These are phyloP conservation scores for Synergus japonicus DNA, from an alignment of 2,888 invertebrate genomes.

Conservation along the genomic window DNA sequence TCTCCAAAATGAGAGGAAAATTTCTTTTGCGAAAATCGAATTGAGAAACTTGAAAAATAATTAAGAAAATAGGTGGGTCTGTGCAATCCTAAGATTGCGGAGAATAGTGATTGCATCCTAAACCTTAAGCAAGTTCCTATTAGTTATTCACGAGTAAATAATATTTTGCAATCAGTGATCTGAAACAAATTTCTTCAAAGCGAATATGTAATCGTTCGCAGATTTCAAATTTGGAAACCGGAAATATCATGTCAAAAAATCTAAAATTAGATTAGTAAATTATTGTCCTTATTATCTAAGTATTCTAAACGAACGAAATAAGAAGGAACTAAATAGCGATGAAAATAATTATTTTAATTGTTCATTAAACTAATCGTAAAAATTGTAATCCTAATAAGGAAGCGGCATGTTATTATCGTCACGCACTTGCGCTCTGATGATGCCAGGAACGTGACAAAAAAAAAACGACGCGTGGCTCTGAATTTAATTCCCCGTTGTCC, in stretches of 20 bases:
- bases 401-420: slow-evolving; percentile 1
- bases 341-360: slow-evolving; percentile 9
- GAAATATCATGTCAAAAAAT: not conserved
- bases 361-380: not conserved
- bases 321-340: not conserved
- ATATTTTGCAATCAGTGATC: slow-evolving; percentile 37
- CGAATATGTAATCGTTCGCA: slow-evolving; percentile 5
- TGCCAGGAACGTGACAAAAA: slow-evolving; percentile 24
- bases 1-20: slow-evolving; percentile 4
- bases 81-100: slow-evolving; percentile 36
- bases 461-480: not conserved
- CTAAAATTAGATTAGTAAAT: not conserved
- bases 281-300: not conserved
- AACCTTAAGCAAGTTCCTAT: slow-evolving; percentile 36
- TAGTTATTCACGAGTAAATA: slow-evolving; percentile 38
- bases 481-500: not conserved
- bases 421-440: slow-evolving; percentile 9
- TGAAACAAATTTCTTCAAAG: slow-evolving; percentile 36
- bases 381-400: slow-evolving; percentile 25
- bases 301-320: not conserved
- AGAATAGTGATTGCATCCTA: slow-evolving; percentile 34
- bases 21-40: slow-evolving; percentile 26
- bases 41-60: slow-evolving; percentile 40
- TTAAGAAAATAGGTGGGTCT: slow-evolving; percentile 31
- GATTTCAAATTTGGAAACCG: slow-evolving; percentile 15